These are phyloP conservation scores for Ardeotis arabs DNA, from an alignment of 2,113 vertebrate species.

Conservation along the genomic window DNA sequence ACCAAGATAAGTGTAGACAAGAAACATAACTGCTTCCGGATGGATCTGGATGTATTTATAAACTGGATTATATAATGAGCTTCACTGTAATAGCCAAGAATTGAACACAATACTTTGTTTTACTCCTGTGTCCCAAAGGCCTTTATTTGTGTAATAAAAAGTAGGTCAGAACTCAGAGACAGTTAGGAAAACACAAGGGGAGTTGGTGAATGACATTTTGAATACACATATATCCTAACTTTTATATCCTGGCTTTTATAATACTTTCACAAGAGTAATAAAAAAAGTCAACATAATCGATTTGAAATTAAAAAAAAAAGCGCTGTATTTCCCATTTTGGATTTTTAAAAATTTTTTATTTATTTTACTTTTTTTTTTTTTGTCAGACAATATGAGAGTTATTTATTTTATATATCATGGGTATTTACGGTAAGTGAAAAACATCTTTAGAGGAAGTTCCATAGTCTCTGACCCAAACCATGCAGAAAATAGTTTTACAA, in stretches of 20 bases:
- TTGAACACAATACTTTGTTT: not conserved
- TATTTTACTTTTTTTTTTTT: not conserved
- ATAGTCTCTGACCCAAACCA: not conserved
- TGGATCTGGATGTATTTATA: not conserved
- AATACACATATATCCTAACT: fast-evolving
- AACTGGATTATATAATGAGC: not conserved
- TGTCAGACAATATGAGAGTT: not conserved
- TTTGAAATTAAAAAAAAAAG: not conserved
- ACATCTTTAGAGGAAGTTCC: not conserved
- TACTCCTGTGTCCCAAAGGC: not conserved
- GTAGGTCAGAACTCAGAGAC: not conserved
- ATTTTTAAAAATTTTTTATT: not conserved
- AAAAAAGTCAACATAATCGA: not conserved
- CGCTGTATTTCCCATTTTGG: fast-evolving
- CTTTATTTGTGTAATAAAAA: not conserved
- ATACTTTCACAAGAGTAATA: not conserved
- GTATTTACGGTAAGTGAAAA: not conserved
- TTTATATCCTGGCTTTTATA: not conserved
- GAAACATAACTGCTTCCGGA: not conserved
- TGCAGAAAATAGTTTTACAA: not conserved
- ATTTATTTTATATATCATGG: not conserved
- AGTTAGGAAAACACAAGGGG: not conserved
- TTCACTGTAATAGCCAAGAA: not conserved
- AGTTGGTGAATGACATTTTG: not conserved
- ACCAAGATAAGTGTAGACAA: not conserved